Conservation (phyloP, 2,113 vertebrate genomes). For the Anas platyrhynchos region DNA sequence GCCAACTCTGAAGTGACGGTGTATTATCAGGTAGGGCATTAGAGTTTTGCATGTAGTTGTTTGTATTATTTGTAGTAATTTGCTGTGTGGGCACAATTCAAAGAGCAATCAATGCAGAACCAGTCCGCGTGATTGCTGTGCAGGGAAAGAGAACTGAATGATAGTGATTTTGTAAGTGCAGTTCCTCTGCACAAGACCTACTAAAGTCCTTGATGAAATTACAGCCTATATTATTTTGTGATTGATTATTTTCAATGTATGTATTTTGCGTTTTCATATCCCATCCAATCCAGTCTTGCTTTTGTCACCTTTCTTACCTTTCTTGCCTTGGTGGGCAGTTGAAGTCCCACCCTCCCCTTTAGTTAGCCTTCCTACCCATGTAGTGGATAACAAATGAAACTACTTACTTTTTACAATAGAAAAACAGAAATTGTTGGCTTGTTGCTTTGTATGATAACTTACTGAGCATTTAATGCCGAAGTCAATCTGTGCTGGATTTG, state of each 20-base stretch:
- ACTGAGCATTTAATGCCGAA: neutral
- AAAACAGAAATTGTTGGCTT: neutral
- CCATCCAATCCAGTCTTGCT: neutral
- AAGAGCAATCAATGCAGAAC: rapidly evolving
- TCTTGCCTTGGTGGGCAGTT: neutral
- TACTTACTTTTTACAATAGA: neutral
- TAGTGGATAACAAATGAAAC: neutral
- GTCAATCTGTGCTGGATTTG: neutral
- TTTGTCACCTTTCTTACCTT: neutral
- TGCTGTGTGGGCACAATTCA: neutral
- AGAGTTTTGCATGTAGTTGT: rapidly evolving
- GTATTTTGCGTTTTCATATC: neutral
- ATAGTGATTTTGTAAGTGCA: neutral
- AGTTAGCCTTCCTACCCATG: neutral
- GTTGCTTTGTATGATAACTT: neutral
- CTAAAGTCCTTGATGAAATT: neutral
- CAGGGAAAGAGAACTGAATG: neutral
- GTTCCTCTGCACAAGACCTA: neutral
- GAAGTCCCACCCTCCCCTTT: neutral
- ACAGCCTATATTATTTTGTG: neutral
- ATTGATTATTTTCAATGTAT: neutral
- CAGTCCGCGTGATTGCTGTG: neutral
- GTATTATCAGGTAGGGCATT: constrained; percentile 87
- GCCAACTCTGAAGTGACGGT: constrained; percentile 96
- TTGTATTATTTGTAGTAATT: neutral